Evolutionary conservation across 2,113 vertebrate genomes (phyloP).

Genomic region (Stomatorhinus ivindoensis): DNA sequence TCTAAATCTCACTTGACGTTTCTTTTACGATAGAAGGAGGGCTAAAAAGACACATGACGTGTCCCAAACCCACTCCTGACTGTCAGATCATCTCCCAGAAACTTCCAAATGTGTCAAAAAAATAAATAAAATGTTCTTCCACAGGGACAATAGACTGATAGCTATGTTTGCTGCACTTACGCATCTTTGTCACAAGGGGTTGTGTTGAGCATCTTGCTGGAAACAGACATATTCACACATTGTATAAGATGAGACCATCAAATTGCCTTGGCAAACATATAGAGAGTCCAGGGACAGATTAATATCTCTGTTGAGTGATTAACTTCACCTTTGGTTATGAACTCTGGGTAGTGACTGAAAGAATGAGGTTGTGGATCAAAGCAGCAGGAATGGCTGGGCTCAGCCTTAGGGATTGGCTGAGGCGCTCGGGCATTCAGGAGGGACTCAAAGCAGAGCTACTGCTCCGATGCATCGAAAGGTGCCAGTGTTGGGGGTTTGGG

Average conservation of each 20-base stretch:
- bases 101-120: neutral
- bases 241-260: neutral
- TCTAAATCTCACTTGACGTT: slow-evolving; percentile 5
- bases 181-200: neutral
- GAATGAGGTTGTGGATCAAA: no score
- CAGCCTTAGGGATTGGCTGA: neutral
- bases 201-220: neutral
- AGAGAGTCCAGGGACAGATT: neutral
- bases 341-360: no score
- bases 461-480: neutral
- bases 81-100: neutral
- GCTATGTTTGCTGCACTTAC: neutral
- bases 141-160: neutral
- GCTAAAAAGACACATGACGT: neutral
- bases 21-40: neutral
- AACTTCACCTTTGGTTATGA: no score
- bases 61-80: neutral
- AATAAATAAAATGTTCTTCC: neutral
- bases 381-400: no score
- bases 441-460: no score
- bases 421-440: neutral
- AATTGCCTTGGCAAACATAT: neutral
- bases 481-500: neutral
- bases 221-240: neutral
- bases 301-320: neutral